These are phyloP conservation scores for Calliphora vomitoria DNA, from an alignment of 2,888 invertebrate genomes.

Conservation along the genomic window DNA sequence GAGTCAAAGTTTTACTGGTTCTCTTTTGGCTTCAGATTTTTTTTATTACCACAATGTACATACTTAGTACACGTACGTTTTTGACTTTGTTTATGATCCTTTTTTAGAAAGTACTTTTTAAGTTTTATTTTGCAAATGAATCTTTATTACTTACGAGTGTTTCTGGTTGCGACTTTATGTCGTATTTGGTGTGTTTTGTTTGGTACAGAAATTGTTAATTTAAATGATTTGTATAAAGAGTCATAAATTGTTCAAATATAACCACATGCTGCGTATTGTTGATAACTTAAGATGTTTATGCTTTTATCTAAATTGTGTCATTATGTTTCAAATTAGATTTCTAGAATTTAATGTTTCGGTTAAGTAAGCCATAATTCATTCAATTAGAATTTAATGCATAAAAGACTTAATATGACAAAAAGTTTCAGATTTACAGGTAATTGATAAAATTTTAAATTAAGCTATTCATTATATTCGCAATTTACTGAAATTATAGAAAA, in stretches of 20 bases:
- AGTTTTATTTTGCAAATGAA: not conserved
- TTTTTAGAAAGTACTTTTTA: not conserved
- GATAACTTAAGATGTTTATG: not conserved
- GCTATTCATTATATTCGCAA: not conserved
- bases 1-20: constrained; percentile 22
- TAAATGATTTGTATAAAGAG: constrained; percentile 12
- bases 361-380: not conserved
- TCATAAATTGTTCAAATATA: not conserved
- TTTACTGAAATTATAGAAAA: too few relatives aligned
- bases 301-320: not conserved
- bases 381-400: not conserved
- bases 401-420: not conserved
- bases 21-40: not conserved
- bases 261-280: not conserved
- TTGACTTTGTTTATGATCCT: constrained; percentile 30
- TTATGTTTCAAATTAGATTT: not conserved
- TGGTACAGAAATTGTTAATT: constrained; percentile 16
- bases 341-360: not conserved
- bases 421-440: not conserved
- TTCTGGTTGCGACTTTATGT: not conserved
- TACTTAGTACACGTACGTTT: too few relatives aligned
- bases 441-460: not conserved
- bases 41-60: not conserved
- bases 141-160: constrained; percentile 4
- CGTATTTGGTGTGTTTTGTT: not conserved